Percentiles rank a stretch among this genome's conserved stretches.
Evolutionary conservation across 2,888 invertebrate species (phyloP).

Genomic region (Mantis religiosa): DNA sequence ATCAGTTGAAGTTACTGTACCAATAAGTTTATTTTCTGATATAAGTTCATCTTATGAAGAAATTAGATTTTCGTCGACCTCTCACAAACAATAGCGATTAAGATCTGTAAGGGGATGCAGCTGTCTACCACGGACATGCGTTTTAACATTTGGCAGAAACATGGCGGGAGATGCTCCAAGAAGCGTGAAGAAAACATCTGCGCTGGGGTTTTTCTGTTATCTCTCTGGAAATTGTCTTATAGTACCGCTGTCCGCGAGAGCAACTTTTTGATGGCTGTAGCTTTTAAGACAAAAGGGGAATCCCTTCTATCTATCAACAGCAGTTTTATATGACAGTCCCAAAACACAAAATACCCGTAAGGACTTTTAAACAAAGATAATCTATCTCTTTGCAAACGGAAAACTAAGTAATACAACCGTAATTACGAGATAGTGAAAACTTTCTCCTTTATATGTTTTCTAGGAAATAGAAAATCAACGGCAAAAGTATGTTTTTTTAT

Average conservation of each 20-base stretch:
- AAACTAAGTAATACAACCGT: background rate
- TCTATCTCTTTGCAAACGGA: background rate
- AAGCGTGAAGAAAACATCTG: background rate
- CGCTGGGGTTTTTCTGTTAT: background rate
- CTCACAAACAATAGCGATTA: background rate
- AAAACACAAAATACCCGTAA: background rate
- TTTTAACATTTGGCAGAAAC: background rate
- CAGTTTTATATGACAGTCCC: background rate
- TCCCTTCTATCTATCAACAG: background rate
- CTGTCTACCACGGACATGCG: background rate
- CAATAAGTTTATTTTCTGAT: too few species aligned
- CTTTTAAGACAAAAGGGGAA: background rate
- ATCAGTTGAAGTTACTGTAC: too few species aligned
- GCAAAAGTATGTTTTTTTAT: background rate
- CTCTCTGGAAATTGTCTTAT: background rate
- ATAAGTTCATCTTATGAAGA: too few species aligned
- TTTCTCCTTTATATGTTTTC: background rate
- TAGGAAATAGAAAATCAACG: background rate
- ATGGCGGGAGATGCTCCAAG: background rate
- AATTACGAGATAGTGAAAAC: background rate
- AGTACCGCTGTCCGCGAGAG: background rate
- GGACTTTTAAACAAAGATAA: background rate
- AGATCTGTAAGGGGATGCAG: background rate
- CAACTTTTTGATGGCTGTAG: background rate
- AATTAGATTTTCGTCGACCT: background rate